Percentiles rank a stretch among this genome's conserved stretches.
These are phyloP conservation scores for Chaenocephalus aceratus DNA, from an alignment of 2,113 vertebrate genomes.

Conservation along the genomic window DNA sequence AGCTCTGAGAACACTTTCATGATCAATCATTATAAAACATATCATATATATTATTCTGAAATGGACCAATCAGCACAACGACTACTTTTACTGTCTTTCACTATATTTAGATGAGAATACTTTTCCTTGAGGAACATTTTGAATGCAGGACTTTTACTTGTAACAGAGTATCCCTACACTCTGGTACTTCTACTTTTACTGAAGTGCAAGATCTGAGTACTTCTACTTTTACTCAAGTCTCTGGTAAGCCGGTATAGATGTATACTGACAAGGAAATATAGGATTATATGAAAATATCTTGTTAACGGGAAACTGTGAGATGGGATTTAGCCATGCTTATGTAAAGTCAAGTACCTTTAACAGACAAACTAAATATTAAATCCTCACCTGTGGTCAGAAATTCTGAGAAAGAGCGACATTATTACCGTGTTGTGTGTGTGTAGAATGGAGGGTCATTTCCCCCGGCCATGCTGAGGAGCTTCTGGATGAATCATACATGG, in stretches of 20 bases:
- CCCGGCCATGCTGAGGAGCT: slow-evolving; percentile 54
- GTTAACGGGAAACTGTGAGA: not conserved
- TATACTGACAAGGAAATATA: not conserved
- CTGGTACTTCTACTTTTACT: too few relatives aligned
- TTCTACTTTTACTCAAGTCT: too few relatives aligned
- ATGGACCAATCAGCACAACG: too few relatives aligned
- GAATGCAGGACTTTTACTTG: too few relatives aligned
- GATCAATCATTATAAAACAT: too few relatives aligned
- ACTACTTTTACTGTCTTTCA: too few relatives aligned
- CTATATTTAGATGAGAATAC: too few relatives aligned
- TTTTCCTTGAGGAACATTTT: too few relatives aligned
- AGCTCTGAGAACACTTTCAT: too few relatives aligned
- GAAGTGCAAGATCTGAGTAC: not conserved
- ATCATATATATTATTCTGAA: too few relatives aligned
- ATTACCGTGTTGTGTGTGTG: slow-evolving; percentile 39
- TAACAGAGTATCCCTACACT: too few relatives aligned
- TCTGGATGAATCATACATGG: slow-evolving; percentile 81
- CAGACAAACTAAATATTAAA: slow-evolving; percentile 25
- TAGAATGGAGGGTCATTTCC: slow-evolving; percentile 82
- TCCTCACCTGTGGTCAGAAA: slow-evolving; percentile 40
- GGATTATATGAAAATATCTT: not conserved
- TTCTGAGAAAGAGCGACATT: slow-evolving; percentile 33
- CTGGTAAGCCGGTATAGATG: too few relatives aligned
- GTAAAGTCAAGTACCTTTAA: slow-evolving; percentile 10
- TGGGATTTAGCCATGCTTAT: not conserved